Evolutionary conservation across 2,797 vertebrate genomes (phyloP), one percentile per base, ranked within the genome.

Genomic region (Triplophysa yarkandensis): DNA sequence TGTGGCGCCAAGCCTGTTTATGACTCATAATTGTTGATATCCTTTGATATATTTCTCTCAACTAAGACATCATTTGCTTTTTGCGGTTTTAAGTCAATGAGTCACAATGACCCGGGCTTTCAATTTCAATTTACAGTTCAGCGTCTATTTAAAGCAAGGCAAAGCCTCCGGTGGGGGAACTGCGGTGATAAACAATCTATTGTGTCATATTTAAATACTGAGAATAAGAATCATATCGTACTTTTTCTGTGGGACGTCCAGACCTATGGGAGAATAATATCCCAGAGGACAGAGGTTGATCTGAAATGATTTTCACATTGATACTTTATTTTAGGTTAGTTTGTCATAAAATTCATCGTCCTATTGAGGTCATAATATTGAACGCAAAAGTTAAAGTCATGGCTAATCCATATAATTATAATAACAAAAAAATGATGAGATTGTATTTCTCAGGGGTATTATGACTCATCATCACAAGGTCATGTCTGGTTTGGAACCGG

Each of bases 11-110:
- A 95, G 96, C 95, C 95, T 96, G 95, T 98, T 98, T 98, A 98
- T 97, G 96, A 97, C 94, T 97, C 95, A 95, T 99, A 97, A 99
- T 98, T 97, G 95, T 97, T 97, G 96, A 98, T 97, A 95, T 96
- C 94, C 95, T 98, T 96, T 98, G 96, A 98, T 98, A 95, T 96
- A 96, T 98, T 94, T 96, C 94, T 92, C 93, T 94, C 93, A 94
- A 95, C 94, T 94, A 95, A 97, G 95, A 97, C 95, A 97, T 97
- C 94, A 96, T 95, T 97, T 95, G 95, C 93, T 94, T 97, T 95
- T 94, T 95, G 95, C 93, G 95, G 94, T 93, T 94, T 93, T 91
- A 94, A 95, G 95, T 97, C 95, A 97, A 95, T 95, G 94, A 96
- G 94, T 93, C 94, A 93, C 88, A 88, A 89, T 98, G 97, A 98